Evolutionary conservation across 2,888 invertebrate genomes (phyloP), one percentile per base, ranked within the genome.

Genomic region (Hyppa rectilinea): DNA sequence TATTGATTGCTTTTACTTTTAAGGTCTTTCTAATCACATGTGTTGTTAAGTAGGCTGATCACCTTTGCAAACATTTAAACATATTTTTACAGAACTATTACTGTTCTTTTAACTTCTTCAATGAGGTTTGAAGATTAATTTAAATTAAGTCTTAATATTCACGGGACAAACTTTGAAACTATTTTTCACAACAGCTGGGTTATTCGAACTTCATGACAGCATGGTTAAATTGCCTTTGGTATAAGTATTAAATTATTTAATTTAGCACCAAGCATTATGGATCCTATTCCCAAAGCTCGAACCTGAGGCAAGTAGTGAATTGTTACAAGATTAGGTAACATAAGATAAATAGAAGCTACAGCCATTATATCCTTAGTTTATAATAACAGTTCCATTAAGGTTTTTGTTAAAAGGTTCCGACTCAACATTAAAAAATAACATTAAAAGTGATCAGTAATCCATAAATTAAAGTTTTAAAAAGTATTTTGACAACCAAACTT

Each of bases 401-500:
- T 45, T n/a, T n/a, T n/a, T 45, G 6, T 23, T 20, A 9, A 20
- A 20, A n/a, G 14, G 14, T 9, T 6, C 4, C 20, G 34, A 9
- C 2, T 59, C 29, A 31, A 50, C 29, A n/a, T 59, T 17, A 29
- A 52, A 9, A n/a, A 59, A 50, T n/a, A 59, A 45, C 20, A 58
- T 26, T 58, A 2, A 59, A n/a, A 47, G 14, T 29, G n/a, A 59
- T 29, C n/a, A 14, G 47, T 29, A 43, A 20, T 40, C 26, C 20
- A 14, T 20, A 20, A n/a, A 26, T 49, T 49, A 26, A 20, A 58
- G 20, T 26, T 29, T 20, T 0, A 40, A 55, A 68, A 45, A 52
- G 17, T 47, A 49, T 12, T 55, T 2, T 5, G 36, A 20, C 17
- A 36, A 47, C 17, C 14, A 60, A 74, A 71, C 34, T 36, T 71